Base-by-base conservation (phyloP, 2,888 invertebrate species). In the Ctenicera cuprea region DNA sequence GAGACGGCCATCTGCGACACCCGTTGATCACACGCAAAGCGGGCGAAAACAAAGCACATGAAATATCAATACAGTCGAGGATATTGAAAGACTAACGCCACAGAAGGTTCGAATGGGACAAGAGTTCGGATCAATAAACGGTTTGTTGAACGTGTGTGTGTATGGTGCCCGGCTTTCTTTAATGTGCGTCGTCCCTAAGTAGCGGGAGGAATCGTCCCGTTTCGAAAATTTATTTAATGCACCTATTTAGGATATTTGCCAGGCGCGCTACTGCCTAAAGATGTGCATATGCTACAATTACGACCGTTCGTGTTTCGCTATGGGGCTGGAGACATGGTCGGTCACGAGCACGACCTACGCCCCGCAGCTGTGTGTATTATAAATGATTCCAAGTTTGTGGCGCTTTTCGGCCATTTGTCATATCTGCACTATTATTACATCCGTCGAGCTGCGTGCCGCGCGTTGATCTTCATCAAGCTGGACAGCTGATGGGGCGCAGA, bases 341-440 rank as follows among this genome's bases (percentile, higher is more conserved):
- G 84, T 84, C 85, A 84, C 83, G 80, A 82, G 79, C 80, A 80
- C 82, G 83, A 84, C 84, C 83, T 83, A 80, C 80, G 82, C 79
- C 81, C 82, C 80, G 80, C 87, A 87, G 85, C 87, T 86, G 87
- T 86, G 87, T 86, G 83, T 86, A 84, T 87, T 87, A 87, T 87
- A 87, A 87, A 87, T 87, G 87, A 86, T 86, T 84, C 83, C 82
- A 86, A 86, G 85, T 87, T 87, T 86, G 87, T 83, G 86, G 86
- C 86, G 86, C 86, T 86, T 85, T 84, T 85, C 84, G 82, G 83
- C 87, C 85, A 87, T 87, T 87, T 87, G 87, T 87, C 87, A 87
- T 86, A 86, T 86, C 85, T 85, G 83, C 86, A 85, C 85, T 85
- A 85, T 85, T 86, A 87, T 86, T 86, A 86, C 85, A 85, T 85